Base-by-base conservation (phyloP, 2,888 invertebrate genomes). In the Mechanitis mazaeus region DNA sequence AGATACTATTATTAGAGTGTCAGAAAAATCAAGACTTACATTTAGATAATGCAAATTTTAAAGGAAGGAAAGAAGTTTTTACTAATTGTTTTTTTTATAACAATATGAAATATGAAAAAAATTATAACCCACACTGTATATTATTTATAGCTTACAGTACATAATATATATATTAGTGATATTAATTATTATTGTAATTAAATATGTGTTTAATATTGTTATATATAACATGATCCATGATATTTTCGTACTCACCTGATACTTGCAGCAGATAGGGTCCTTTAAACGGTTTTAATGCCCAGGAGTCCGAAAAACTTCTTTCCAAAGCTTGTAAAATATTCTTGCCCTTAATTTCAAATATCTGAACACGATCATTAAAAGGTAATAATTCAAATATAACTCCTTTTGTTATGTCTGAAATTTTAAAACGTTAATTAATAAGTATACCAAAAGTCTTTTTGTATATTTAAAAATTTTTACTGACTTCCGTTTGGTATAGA, bases 371-470 rank as follows among this genome's bases (percentile, higher is more conserved):
- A 73, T 96, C 95, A 68, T 92, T 92, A 77, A 95, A 97, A 0
- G 97, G 97, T 28, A 93, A 86, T 11, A 93, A 85, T 53, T 93
- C 92, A 47, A 94, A 88, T 58, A 96, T 73, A 58, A 93, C 93
- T 11, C 93, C 93, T 72, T 92, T 92, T 0, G 94, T 95, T 58
- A 95, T 92, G 42, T 91, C 95, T 95, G 80, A 2, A 77, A 78
- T 54, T 50, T 50, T 50, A 31, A 31, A 31, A 7, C n/a, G 1
- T 31, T 7, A 31, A 50, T 31, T 28, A 28, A 31, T 31, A 50
- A 11, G 2, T 9, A 50, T 50, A 28, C 7, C 5, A 31, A 28
- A 7, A 42, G 9, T 4, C 12, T 47, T 47, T n/a, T 9, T 9
- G 5, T 38, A 61, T 64, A 28, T 59, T 55, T 33, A 6, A 31